Evolutionary conservation across 2,888 invertebrate genomes (phyloP), one percentile per base, ranked within the genome.

Genomic region (Macaria liturata): DNA sequence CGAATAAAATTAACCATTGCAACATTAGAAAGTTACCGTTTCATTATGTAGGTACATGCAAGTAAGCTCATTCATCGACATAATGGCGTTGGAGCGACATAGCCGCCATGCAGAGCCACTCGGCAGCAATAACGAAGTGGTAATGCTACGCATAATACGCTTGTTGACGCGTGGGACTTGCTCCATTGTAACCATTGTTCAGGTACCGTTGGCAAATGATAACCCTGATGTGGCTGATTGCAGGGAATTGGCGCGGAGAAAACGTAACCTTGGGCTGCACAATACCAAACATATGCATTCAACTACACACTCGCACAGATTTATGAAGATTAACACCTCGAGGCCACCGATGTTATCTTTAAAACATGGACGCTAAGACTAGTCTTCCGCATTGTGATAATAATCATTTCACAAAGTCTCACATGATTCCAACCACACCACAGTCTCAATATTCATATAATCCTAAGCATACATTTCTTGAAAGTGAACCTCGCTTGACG

Each of bases 1-100:
- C 72, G 78, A 80, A 81, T 81, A 72, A 81, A 81, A 80, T 81
- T 74, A 78, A 74, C 69, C 74, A 79, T 81, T 82, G 79, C 79
- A 74, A 78, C 81, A 83, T 84, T 88, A 87, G 87, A 88, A 88
- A 87, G 86, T 83, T 73, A 69, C 68, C 32, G 79, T 85, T 83
- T 84, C 83, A 77, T 83, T 84, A 84, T 76, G 75, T 71, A 73
- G 73, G 59, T 50, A 34, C 84, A 84, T 76, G 75, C 71, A 73
- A 74, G 59, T 50, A 34, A 32, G 76, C 83, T 76, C 34, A 83
- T 84, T 84, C 83, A 82, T 81, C 76, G 76, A 73, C 70, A 81
- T 86, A 83, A 86, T 84, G 78, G 70, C 73, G 69, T 71, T 74
- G 70, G 71, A 69, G 66, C 69, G 75, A 74, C 78, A 75, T 72